Evolutionary conservation across 2,113 vertebrate species (phyloP).

Genomic region (Marmota flaviventris): DNA sequence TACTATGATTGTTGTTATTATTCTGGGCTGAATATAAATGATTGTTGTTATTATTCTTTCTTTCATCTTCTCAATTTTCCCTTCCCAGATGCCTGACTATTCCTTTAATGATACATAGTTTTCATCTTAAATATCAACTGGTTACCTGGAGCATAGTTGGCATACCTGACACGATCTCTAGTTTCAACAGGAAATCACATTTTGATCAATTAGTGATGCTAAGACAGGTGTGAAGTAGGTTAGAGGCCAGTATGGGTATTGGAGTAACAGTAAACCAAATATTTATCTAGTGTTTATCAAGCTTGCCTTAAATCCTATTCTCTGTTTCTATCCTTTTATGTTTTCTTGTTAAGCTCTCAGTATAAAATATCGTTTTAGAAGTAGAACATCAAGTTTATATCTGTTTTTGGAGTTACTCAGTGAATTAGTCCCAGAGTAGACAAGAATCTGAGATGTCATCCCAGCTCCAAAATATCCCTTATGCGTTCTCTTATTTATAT

Average conservation of each 20-base stretch:
- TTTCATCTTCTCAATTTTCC: slow-evolving; percentile 27
- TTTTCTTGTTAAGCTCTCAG: not conserved
- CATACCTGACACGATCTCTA: not conserved
- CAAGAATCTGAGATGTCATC: slow-evolving; percentile 4
- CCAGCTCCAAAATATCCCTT: not conserved
- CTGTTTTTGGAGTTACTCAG: slow-evolving; percentile 14
- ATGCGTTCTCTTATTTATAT: not conserved
- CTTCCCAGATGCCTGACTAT: not conserved
- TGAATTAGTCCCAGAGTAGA: not conserved
- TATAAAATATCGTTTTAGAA: slow-evolving; percentile 26
- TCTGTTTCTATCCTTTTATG: not conserved
- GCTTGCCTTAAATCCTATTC: not conserved
- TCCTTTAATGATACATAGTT: not conserved
- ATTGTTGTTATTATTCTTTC: not conserved
- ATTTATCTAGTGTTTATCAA: not conserved
- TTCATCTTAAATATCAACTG: slow-evolving; percentile 48
- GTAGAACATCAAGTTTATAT: not conserved
- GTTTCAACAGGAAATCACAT: not conserved
- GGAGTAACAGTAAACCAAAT: not conserved
- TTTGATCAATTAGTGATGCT: not conserved
- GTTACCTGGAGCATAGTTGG: slow-evolving; percentile 4
- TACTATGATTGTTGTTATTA: slow-evolving; percentile 7
- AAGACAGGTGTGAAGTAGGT: not conserved
- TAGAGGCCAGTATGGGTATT: not conserved
- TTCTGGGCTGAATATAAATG: not conserved